A percentile compares a stretch with the other conserved stretches of the same genome.
Evolutionary conservation across 2,113 vertebrate genomes (phyloP).

Genomic region (Prionailurus viverrinus): DNA sequence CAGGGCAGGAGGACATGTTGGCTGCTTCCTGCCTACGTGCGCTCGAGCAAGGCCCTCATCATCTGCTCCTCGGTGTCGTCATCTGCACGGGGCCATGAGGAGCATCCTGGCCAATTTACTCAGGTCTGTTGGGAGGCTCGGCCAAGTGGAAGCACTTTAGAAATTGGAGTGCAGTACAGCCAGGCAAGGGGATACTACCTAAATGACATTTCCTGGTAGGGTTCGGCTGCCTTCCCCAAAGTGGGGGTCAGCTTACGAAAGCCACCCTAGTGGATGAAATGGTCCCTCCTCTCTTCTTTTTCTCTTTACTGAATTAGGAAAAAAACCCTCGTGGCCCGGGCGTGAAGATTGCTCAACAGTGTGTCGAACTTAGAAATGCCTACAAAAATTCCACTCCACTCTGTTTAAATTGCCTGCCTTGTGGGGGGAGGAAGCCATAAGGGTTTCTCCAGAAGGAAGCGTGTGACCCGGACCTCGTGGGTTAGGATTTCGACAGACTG

Average conservation of each 20-base stretch:
- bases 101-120: not conserved
- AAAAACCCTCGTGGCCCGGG: not conserved
- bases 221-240: slow-evolving; percentile 18
- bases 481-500: not conserved
- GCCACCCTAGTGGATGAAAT: slow-evolving; percentile 42
- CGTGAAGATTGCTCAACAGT: slow-evolving; percentile 20
- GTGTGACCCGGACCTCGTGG: not conserved
- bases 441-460: not conserved
- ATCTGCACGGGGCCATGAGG: not conserved
- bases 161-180: not conserved
- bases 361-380: slow-evolving; percentile 20
- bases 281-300: slow-evolving; percentile 4
- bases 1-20: not conserved
- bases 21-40: not conserved
- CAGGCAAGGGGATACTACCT: not conserved
- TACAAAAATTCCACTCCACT: not conserved
- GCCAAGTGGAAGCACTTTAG: slow-evolving; percentile 29
- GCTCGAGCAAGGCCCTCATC: not conserved
- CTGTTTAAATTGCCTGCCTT: not conserved
- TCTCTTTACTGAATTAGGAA: slow-evolving; percentile 59
- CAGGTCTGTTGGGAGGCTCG: not conserved
- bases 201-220: slow-evolving; percentile 54
- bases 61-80: not conserved
- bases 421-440: slow-evolving; percentile 9
- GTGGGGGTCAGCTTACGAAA: slow-evolving; percentile 19